phyloP scores from a whole-genome alignment of 2,797 vertebrate genomes.

The Chiroxiphia lanceolata region DNA sequence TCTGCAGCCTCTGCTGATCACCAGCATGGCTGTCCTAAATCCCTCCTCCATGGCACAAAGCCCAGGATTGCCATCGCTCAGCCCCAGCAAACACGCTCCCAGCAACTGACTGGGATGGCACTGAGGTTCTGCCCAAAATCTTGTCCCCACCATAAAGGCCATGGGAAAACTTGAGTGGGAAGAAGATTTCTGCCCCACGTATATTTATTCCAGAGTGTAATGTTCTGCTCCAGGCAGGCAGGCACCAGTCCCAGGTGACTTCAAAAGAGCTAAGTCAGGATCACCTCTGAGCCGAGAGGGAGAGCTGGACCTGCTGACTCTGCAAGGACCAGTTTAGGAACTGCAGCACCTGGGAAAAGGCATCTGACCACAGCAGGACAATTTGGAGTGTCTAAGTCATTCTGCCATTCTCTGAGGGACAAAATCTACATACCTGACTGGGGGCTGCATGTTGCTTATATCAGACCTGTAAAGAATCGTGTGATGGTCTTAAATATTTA shows the following conservation, averaged over 20 bases:
- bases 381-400: rapidly evolving
- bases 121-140: not conserved
- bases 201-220: not conserved
- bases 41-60: not conserved
- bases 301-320: not conserved
- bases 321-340: not conserved
- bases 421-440: not conserved
- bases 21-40: not conserved
- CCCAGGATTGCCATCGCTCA: not conserved
- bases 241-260: not conserved
- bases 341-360: not conserved
- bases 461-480: not conserved
- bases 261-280: slow-evolving; percentile 7
- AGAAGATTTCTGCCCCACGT: not conserved
- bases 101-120: not conserved
- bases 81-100: not conserved
- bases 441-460: not conserved
- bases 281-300: not conserved
- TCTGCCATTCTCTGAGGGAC: not conserved
- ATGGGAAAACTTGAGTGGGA: not conserved
- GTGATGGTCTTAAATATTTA: not conserved
- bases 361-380: not conserved
- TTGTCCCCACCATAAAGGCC: not conserved
- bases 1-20: not conserved
- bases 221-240: not conserved